These are phyloP conservation scores for Archips crataeganus DNA, from an alignment of 2,888 invertebrate genomes.

Conservation along the genomic window DNA sequence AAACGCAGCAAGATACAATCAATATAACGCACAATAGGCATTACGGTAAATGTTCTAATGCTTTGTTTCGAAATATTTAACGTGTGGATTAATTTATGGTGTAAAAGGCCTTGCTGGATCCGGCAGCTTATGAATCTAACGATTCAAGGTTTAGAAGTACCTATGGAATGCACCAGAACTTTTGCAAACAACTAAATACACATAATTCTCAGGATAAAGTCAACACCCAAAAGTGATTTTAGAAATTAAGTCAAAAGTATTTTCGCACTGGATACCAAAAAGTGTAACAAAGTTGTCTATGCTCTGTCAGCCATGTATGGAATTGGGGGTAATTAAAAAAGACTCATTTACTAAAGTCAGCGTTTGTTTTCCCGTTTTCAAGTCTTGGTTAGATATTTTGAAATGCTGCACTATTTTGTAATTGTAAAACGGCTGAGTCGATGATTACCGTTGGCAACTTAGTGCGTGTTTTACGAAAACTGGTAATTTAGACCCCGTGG, in stretches of 20 bases:
- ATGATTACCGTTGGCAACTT: too few species aligned
- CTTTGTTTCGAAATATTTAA: slow-evolving; percentile 54
- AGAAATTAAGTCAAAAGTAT: background rate
- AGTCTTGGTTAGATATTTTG: too few species aligned
- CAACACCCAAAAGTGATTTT: background rate
- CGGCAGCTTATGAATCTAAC: slow-evolving; percentile 23
- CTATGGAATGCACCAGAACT: background rate
- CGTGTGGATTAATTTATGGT: slow-evolving; percentile 35
- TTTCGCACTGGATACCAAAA: background rate
- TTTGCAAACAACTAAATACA: background rate
- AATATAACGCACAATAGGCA: slow-evolving; percentile 54
- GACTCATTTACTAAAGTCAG: background rate
- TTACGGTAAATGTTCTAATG: slow-evolving; percentile 55
- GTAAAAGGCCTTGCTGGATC: slow-evolving; percentile 28
- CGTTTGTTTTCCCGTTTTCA: background rate
- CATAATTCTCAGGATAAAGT: background rate
- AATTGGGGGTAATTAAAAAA: background rate
- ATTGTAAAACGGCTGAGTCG: too few species aligned
- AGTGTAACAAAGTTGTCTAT: background rate
- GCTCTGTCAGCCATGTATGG: slow-evolving; percentile 7
- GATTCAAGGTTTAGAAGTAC: slow-evolving; percentile 18
- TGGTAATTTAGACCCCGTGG: too few species aligned
- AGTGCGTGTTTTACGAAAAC: too few species aligned
- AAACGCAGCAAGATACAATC: slow-evolving; percentile 42
- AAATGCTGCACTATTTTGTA: too few species aligned